Conservation (phyloP, 2,888 invertebrate species). For the Helleia helle region DNA sequence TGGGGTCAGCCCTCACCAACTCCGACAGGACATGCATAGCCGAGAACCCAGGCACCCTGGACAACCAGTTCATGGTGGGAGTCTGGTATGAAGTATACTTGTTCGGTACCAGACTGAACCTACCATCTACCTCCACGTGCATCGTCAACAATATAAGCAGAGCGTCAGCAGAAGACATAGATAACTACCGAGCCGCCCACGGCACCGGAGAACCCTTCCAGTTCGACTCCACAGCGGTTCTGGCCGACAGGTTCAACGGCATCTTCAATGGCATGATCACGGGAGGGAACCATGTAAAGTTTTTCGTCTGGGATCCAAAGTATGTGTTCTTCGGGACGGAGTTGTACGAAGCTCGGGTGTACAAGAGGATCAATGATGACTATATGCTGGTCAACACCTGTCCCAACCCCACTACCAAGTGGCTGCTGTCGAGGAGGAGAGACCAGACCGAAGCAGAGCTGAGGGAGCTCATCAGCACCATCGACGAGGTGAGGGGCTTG, state of each 20-base stretch:
- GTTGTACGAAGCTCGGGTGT: slow-evolving; percentile 5
- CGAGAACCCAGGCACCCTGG: background rate
- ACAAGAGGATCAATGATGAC: slow-evolving; percentile 13
- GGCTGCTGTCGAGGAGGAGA: slow-evolving; percentile 13
- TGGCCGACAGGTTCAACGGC: background rate
- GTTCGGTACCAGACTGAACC: background rate
- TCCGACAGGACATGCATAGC: slow-evolving; percentile 7
- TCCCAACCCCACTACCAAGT: slow-evolving; percentile 1
- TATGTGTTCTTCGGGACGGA: background rate
- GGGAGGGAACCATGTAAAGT: slow-evolving; percentile 8
- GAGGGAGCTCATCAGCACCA: slow-evolving; percentile 9
- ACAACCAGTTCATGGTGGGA: slow-evolving; percentile 12
- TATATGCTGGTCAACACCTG: slow-evolving; percentile 13
- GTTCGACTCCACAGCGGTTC: slow-evolving; percentile 13
- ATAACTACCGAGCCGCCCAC: slow-evolving; percentile 9
- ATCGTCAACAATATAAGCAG: background rate
- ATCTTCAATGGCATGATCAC: slow-evolving; percentile 10
- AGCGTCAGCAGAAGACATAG: slow-evolving; percentile 6
- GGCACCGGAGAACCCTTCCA: background rate
- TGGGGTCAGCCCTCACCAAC: slow-evolving; percentile 1
- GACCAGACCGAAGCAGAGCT: slow-evolving; percentile 12
- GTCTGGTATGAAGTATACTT: slow-evolving; percentile 13
- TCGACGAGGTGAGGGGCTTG: slow-evolving; percentile 9
- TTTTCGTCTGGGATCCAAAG: slow-evolving; percentile 10
- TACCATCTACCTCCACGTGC: background rate